These are phyloP conservation scores for Pollenia griseotomentosa DNA, from an alignment of 2,888 invertebrate species.

Conservation along the genomic window DNA sequence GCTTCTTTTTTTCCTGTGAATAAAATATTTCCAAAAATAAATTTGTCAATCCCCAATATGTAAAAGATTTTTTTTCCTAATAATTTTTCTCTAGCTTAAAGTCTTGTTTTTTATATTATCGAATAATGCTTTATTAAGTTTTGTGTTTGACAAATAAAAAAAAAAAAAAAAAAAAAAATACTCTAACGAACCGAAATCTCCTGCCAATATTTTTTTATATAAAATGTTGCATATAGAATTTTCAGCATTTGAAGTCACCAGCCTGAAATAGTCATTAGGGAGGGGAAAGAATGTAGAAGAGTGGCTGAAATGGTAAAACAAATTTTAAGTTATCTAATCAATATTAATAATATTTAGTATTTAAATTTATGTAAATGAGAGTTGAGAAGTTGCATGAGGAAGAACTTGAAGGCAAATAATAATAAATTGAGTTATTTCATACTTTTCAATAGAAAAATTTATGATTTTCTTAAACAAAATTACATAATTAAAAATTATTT, in stretches of 20 bases:
- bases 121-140: constrained; percentile 35
- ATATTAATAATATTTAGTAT: too few relatives aligned
- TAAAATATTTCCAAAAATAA: background rate
- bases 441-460: too few relatives aligned
- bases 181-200: background rate
- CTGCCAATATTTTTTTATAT: constrained; percentile 62
- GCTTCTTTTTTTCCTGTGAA: background rate
- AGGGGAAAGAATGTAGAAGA: background rate
- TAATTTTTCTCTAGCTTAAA: constrained; percentile 35
- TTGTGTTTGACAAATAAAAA: constrained; percentile 6
- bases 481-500: too few relatives aligned
- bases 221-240: constrained; percentile 40
- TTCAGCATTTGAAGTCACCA: background rate
- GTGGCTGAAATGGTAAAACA: background rate
- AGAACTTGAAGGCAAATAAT: too few relatives aligned
- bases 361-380: too few relatives aligned
- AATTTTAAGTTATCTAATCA: constrained; percentile 36
- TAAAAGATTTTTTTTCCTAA: constrained; percentile 11
- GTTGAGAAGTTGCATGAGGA: too few relatives aligned
- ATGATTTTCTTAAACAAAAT: too few relatives aligned
- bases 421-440: too few relatives aligned
- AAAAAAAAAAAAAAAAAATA: background rate
- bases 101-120: constrained; percentile 40
- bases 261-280: background rate
- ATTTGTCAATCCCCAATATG: constrained; percentile 22